These are phyloP conservation scores for Vanessa tameamea DNA, from an alignment of 1,140 invertebrate species.

Conservation along the genomic window DNA sequence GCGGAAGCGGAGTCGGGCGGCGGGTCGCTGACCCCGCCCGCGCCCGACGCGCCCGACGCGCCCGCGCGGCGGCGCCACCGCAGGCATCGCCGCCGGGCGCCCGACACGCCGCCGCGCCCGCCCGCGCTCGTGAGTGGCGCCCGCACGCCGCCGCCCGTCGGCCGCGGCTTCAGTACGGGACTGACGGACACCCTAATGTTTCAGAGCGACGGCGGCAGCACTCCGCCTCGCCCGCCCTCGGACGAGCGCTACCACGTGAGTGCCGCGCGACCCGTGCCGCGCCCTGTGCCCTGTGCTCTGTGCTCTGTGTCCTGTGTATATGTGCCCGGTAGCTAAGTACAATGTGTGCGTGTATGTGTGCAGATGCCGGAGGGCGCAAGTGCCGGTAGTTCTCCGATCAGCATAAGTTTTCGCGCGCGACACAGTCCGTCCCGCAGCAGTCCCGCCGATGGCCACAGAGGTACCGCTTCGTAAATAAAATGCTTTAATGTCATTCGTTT, in stretches of 20 bases:
- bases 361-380: conserved; percentile 20
- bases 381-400: conserved; percentile 60
- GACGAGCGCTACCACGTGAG: conserved; percentile 30
- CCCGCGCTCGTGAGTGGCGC: conserved; percentile 4
- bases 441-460: neutral
- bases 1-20: conserved; percentile 18
- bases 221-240: conserved; percentile 51
- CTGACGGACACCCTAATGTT: conserved; percentile 9
- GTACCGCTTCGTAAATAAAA: neutral
- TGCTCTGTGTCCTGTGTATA: too few relatives aligned
- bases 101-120: conserved; percentile 46
- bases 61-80: conserved; percentile 22
- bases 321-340: too few relatives aligned
- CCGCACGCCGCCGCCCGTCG: too few relatives aligned
- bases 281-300: too few relatives aligned
- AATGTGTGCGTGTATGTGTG: too few relatives aligned
- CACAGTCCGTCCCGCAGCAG: conserved; percentile 35
- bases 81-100: conserved; percentile 7
- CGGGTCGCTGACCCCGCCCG: conserved; percentile 15
- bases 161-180: too few relatives aligned
- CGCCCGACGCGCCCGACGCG: conserved; percentile 35
- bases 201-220: conserved; percentile 52
- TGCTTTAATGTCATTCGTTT: too few relatives aligned
- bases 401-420: conserved; percentile 59
- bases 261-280: neutral